These are phyloP conservation scores for Fissipunctia ypsillon DNA, from an alignment of 2,888 invertebrate genomes.

Conservation along the genomic window DNA sequence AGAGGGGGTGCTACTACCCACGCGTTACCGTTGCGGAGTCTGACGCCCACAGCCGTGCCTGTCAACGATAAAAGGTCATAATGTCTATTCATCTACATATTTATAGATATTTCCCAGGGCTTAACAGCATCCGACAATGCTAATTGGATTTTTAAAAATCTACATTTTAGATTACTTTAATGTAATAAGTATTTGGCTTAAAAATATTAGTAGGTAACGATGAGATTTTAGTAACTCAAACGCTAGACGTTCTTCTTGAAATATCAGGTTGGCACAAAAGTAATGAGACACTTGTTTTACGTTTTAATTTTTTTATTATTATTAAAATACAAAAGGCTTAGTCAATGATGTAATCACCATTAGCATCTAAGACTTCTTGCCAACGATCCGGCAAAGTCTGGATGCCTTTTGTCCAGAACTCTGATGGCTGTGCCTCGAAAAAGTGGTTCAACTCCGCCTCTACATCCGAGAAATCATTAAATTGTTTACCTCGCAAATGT, in stretches of 20 bases:
- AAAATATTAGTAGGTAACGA: background rate
- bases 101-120: conserved; percentile 29
- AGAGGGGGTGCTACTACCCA: conserved; percentile 29
- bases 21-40: conserved; percentile 18
- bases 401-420: too few relatives aligned
- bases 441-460: too few relatives aligned
- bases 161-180: background rate
- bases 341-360: too few relatives aligned
- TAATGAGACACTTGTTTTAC: too few relatives aligned
- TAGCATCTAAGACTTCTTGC: too few relatives aligned
- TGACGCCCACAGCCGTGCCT: conserved; percentile 19
- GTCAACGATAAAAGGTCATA: conserved; percentile 25
- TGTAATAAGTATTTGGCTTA: background rate
- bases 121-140: background rate
- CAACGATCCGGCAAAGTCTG: too few relatives aligned
- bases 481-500: too few relatives aligned
- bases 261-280: too few relatives aligned
- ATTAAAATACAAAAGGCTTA: too few relatives aligned
- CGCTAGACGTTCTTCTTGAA: background rate
- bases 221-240: background rate
- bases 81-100: conserved; percentile 22
- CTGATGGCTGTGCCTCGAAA: too few relatives aligned
- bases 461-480: too few relatives aligned
- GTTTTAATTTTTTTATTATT: too few relatives aligned
- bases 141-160: background rate